A percentile compares a stretch with the other conserved stretches of the same genome.
phyloP scores from a whole-genome alignment of 2,888 invertebrate genomes.

The Diarsia mendica region DNA sequence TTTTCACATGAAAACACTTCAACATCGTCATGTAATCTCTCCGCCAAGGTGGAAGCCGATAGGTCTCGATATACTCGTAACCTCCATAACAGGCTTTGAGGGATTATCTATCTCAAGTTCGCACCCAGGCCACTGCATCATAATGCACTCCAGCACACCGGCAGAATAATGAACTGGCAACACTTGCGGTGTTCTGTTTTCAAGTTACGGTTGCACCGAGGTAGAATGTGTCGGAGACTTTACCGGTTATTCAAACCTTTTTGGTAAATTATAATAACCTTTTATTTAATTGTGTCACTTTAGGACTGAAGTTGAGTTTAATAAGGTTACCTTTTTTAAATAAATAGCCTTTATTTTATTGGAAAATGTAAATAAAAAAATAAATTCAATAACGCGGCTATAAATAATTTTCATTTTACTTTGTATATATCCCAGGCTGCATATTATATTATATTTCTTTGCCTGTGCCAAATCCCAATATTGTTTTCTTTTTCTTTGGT shows the following conservation, averaged over 20 bases:
- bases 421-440: not conserved
- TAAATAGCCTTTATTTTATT: not conserved
- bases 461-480: conserved; percentile 11
- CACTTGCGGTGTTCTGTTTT: conserved; percentile 14
- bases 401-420: conserved; percentile 17
- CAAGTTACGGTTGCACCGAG: not conserved
- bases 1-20: conserved; percentile 47
- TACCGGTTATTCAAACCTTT: conserved; percentile 7
- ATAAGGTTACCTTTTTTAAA: not conserved
- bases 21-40: conserved; percentile 34
- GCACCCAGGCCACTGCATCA: conserved; percentile 44
- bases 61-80: conserved; percentile 34
- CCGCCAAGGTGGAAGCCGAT: conserved; percentile 25
- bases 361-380: too few relatives aligned
- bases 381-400: not conserved
- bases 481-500: conserved; percentile 1
- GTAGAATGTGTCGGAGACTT: not conserved
- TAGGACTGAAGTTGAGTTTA: too few relatives aligned
- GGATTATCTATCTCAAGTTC: conserved; percentile 59
- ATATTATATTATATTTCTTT: conserved; percentile 8
- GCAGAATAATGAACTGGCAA: conserved; percentile 42
- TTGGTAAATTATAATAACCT: not conserved
- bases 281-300: not conserved
- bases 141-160: conserved; percentile 41
- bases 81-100: conserved; percentile 44